phyloP scores from a whole-genome alignment of 2,797 vertebrate genomes.

The Eurystomus glaucurus region DNA sequence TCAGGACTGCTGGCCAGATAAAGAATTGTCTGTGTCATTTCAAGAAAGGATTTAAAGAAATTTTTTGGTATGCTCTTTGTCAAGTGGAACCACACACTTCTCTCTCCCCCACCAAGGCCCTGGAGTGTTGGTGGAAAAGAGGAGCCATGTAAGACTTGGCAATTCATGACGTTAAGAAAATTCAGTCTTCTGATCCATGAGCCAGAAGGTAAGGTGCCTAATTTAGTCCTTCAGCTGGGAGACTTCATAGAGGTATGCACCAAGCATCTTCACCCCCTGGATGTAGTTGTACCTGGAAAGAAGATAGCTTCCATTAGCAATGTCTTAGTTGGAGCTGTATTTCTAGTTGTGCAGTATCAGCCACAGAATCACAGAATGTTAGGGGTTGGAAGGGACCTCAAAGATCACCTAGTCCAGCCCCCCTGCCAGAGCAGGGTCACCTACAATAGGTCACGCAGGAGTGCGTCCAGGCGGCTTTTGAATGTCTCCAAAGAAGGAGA shows the following conservation, averaged over 20 bases:
- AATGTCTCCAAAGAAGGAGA: too few species aligned
- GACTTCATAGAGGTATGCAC: constrained; percentile 95
- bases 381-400: too few species aligned
- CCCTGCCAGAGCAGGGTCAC: too few species aligned
- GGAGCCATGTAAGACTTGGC: not conserved
- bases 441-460: too few species aligned
- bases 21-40: not conserved
- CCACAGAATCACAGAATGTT: too few species aligned
- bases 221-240: constrained; percentile 86
- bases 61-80: not conserved
- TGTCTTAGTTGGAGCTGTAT: not conserved
- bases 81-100: not conserved
- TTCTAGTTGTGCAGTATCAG: not conserved
- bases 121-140: not conserved
- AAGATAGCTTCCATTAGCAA: constrained; percentile 1
- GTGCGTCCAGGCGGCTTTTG: too few species aligned
- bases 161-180: not conserved
- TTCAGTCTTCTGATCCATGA: constrained; percentile 2
- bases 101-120: not conserved
- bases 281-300: constrained; percentile 92
- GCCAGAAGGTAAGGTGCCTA: not conserved
- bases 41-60: not conserved
- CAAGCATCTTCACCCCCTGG: constrained; percentile 94
- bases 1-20: not conserved
- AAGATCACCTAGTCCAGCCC: too few species aligned